phyloP scores from a whole-genome alignment of 2,113 vertebrate genomes.

The Pagrus major region DNA sequence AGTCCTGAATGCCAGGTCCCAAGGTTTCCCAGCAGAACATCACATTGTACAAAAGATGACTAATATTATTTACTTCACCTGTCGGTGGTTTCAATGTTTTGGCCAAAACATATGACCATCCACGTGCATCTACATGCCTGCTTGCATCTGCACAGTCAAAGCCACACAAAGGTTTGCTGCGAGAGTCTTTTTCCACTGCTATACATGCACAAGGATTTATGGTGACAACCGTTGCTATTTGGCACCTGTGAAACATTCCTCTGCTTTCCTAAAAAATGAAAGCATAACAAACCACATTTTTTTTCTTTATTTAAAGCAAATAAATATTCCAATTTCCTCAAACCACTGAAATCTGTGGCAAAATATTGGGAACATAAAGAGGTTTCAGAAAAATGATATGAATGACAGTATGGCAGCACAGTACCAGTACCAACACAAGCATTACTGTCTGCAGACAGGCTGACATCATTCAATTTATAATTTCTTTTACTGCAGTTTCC shows the following conservation, averaged over 20 bases:
- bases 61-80: too few relatives aligned
- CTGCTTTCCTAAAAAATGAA: constrained; percentile 70
- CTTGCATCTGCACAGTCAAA: background rate
- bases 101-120: background rate
- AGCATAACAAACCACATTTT: constrained; percentile 81
- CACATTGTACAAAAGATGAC: too few relatives aligned
- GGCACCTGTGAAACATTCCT: constrained; percentile 60
- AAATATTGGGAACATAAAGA: constrained; percentile 78
- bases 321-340: constrained; percentile 76
- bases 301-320: constrained; percentile 79
- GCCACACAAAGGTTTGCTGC: constrained; percentile 9
- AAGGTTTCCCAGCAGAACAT: too few relatives aligned
- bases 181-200: constrained; percentile 69
- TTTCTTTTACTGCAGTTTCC: constrained; percentile 48
- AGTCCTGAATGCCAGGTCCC: too few relatives aligned
- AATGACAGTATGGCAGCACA: constrained; percentile 58
- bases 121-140: background rate
- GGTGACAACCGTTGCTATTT: constrained; percentile 83
- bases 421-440: constrained; percentile 40
- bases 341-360: constrained; percentile 78
- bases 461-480: constrained; percentile 62
- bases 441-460: constrained; percentile 54
- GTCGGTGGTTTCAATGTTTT: too few relatives aligned
- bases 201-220: constrained; percentile 78
- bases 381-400: constrained; percentile 76